phyloP scores from a whole-genome alignment of 2,888 invertebrate species.

The Elmis aenea region DNA sequence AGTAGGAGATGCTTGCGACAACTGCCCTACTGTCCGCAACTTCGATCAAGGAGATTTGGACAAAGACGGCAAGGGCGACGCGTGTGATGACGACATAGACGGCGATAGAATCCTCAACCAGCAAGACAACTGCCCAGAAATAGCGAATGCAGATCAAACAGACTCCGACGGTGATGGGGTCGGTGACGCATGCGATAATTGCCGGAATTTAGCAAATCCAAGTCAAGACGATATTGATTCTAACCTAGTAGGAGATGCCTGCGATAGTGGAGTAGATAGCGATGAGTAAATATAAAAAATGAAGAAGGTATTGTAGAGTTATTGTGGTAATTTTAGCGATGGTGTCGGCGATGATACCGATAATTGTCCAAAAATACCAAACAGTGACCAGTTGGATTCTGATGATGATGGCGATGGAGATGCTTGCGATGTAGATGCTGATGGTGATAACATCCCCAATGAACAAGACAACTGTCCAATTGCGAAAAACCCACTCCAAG shows the following conservation, averaged over 20 bases:
- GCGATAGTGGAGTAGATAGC: slow-evolving; percentile 81
- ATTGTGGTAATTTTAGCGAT: slow-evolving; percentile 58
- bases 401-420: slow-evolving; percentile 77
- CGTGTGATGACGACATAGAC: slow-evolving; percentile 89
- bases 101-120: slow-evolving; percentile 78
- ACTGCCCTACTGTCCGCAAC: slow-evolving; percentile 81
- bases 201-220: slow-evolving; percentile 69
- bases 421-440: slow-evolving; percentile 82
- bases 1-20: slow-evolving; percentile 84
- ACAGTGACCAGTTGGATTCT: slow-evolving; percentile 83
- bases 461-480: slow-evolving; percentile 74
- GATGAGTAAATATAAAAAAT: slow-evolving; percentile 60
- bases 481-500: slow-evolving; percentile 73
- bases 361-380: slow-evolving; percentile 81
- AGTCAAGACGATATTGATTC: slow-evolving; percentile 67
- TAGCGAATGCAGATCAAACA: slow-evolving; percentile 71
- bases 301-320: too few species aligned
- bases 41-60: slow-evolving; percentile 85
- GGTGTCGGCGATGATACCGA: slow-evolving; percentile 83
- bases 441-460: slow-evolving; percentile 77
- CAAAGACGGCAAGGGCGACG: slow-evolving; percentile 74
- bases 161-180: slow-evolving; percentile 82
- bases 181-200: slow-evolving; percentile 90
- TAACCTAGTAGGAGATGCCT: slow-evolving; percentile 85
- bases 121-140: slow-evolving; percentile 69